Percentiles rank a stretch among this genome's conserved stretches.
These are phyloP conservation scores for Mastomys natalensis DNA, from an alignment of 2,113 vertebrate species.

Conservation along the genomic window DNA sequence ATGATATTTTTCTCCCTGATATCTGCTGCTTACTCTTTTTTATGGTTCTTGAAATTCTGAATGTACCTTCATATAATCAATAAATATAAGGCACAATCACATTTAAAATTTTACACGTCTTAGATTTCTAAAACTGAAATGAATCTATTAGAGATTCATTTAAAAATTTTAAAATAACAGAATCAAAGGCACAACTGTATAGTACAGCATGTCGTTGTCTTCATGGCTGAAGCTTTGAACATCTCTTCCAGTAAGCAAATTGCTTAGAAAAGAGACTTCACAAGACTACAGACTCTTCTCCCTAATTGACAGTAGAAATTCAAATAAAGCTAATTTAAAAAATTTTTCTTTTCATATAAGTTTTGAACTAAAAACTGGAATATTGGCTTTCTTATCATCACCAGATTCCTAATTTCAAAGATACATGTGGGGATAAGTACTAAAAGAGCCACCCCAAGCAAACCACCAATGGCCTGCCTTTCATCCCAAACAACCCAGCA, in stretches of 20 bases:
- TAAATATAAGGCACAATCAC: not conserved
- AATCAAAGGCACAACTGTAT: not conserved
- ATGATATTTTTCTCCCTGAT: not conserved
- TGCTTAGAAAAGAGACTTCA: not conserved
- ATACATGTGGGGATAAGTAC: too few relatives aligned
- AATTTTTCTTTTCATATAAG: not conserved
- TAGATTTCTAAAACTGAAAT: not conserved
- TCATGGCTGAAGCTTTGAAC: not conserved
- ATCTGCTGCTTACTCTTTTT: slow-evolving; percentile 17
- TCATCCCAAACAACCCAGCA: not conserved
- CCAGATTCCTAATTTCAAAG: not conserved
- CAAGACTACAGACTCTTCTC: not conserved
- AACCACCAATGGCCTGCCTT: not conserved
- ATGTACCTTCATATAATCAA: not conserved
- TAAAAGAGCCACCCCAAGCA: not conserved
- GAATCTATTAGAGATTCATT: not conserved
- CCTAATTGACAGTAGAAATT: not conserved
- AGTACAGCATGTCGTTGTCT: not conserved
- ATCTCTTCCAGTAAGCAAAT: not conserved
- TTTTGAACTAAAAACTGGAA: slow-evolving; percentile 1
- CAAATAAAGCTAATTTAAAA: not conserved
- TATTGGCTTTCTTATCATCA: slow-evolving; percentile 33
- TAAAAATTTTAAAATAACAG: not conserved
- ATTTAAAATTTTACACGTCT: not conserved
- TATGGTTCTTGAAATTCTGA: not conserved